Conservation (phyloP, 2,113 vertebrate species). For the Coracopsis vasa region DNA sequence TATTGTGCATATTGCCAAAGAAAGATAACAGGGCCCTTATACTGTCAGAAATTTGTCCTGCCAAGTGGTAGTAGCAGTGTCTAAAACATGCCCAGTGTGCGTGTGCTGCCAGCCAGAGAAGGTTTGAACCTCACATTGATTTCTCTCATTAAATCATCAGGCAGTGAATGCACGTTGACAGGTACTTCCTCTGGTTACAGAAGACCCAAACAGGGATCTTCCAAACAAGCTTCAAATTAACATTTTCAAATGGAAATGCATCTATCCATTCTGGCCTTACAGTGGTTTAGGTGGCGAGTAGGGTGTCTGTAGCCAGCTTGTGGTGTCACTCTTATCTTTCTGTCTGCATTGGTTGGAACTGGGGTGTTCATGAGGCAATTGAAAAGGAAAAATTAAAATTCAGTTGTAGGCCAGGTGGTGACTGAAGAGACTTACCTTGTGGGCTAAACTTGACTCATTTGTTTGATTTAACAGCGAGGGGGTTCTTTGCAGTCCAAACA, state of each 20-base stretch:
- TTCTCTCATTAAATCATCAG: neutral
- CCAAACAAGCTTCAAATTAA: neutral
- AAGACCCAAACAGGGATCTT: neutral
- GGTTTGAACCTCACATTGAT: slow-evolving; percentile 26
- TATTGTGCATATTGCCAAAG: slow-evolving; percentile 48
- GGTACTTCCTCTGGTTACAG: slow-evolving; percentile 30
- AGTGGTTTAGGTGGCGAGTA: neutral
- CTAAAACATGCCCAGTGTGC: slow-evolving; percentile 9
- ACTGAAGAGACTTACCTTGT: neutral
- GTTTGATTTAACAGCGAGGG: neutral
- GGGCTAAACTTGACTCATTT: neutral
- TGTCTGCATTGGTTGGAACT: neutral
- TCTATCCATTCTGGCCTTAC: neutral
- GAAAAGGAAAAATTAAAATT: neutral
- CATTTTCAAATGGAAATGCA: neutral
- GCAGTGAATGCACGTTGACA: neutral
- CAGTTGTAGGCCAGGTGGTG: neutral
- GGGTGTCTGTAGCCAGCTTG: neutral
- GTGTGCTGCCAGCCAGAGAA: slow-evolving; percentile 30
- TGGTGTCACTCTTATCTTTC: neutral
- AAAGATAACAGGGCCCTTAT: slow-evolving; percentile 48
- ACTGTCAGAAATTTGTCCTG: slow-evolving; percentile 31
- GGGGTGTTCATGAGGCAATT: neutral
- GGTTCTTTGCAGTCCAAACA: neutral
- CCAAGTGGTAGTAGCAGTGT: slow-evolving; percentile 40